phyloP scores from a whole-genome alignment of 2,797 vertebrate genomes.

The Podarcis lilfordi region DNA sequence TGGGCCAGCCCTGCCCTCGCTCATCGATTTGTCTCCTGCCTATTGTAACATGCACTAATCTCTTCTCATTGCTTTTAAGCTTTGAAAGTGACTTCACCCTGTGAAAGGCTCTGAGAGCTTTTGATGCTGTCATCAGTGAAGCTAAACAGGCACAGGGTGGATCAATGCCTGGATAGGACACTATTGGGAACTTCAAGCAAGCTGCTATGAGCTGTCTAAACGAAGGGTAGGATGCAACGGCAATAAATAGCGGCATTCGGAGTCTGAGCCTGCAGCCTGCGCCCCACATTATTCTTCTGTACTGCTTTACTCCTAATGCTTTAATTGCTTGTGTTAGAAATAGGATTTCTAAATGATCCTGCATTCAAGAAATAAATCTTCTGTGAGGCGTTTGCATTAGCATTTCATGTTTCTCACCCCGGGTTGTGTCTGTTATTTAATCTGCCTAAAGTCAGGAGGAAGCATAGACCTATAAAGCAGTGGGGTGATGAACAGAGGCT shows the following conservation, averaged over 20 bases:
- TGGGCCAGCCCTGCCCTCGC: neutral
- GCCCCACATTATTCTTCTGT: neutral
- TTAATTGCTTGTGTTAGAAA: constrained; percentile 13
- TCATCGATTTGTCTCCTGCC: neutral
- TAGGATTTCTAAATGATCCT: constrained; percentile 35
- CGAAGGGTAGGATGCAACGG: neutral
- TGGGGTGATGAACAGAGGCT: constrained; percentile 71
- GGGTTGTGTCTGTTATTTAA: constrained; percentile 73
- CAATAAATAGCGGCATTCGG: neutral
- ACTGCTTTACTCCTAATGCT: neutral
- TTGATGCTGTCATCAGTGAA: neutral
- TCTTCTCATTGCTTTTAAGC: neutral
- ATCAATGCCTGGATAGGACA: neutral
- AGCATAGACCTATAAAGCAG: constrained; percentile 59
- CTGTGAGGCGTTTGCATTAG: constrained; percentile 47
- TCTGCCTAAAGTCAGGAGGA: constrained; percentile 68
- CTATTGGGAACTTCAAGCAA: neutral
- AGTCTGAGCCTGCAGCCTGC: neutral
- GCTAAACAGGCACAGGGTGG: neutral
- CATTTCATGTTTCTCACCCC: constrained; percentile 67
- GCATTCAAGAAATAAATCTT: constrained; percentile 45
- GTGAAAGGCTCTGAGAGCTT: neutral
- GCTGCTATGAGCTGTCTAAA: neutral
- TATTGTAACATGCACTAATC: neutral
- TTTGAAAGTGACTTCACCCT: neutral